These are phyloP conservation scores for Nemopilema nomurai DNA, from an alignment of 30 jellyfish, hydroid and myxozoan genomes.

Conservation along the genomic window DNA sequence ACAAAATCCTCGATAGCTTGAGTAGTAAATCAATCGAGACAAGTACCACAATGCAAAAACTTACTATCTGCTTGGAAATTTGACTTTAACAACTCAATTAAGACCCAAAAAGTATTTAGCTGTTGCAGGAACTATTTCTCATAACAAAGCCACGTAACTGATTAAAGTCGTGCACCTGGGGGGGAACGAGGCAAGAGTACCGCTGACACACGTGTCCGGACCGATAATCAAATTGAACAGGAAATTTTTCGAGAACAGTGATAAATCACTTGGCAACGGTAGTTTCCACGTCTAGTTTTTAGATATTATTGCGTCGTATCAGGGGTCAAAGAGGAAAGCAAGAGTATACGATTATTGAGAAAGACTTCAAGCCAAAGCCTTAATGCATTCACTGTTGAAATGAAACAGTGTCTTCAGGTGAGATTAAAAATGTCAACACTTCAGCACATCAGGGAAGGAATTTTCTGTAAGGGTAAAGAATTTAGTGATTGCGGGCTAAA, in stretches of 20 bases:
- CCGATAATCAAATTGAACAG: background rate
- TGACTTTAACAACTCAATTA: background rate
- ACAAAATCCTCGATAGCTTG: background rate
- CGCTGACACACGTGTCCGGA: background rate
- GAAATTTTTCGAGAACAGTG: background rate
- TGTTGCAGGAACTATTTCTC: background rate
- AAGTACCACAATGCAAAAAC: background rate
- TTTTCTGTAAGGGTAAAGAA: too few species aligned
- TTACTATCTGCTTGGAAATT: background rate
- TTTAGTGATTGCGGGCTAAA: too few species aligned
- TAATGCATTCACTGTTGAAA: too few species aligned
- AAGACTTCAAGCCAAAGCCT: background rate
- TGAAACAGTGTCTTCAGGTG: too few species aligned
- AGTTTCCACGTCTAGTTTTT: background rate
- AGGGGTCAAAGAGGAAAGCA: background rate
- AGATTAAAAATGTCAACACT: too few species aligned
- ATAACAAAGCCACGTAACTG: background rate
- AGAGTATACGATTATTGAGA: background rate
- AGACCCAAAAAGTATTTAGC: background rate
- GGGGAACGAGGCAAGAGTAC: background rate
- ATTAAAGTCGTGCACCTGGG: background rate
- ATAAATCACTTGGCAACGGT: background rate
- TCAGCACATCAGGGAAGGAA: too few species aligned
- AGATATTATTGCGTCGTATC: too few species aligned
- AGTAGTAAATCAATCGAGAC: background rate